These are phyloP conservation scores for Agriopis leucophaearia DNA, from an alignment of 2,888 invertebrate species.

Conservation along the genomic window DNA sequence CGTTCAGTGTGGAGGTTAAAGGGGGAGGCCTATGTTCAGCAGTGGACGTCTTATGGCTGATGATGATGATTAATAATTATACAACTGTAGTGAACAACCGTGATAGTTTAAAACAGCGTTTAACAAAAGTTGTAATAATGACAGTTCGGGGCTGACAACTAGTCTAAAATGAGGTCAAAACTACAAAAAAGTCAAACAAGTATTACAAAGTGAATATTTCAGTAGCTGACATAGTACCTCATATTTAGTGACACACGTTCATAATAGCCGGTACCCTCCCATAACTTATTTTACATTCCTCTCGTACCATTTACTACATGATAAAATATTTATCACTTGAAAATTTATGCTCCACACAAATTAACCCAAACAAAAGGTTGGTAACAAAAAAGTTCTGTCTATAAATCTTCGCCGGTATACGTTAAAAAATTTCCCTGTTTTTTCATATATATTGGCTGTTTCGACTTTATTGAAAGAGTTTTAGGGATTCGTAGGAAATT, in stretches of 20 bases:
- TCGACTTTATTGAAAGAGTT: conserved; percentile 47
- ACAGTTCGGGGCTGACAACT: too few relatives aligned
- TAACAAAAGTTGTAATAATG: too few relatives aligned
- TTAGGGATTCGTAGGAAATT: conserved; percentile 27
- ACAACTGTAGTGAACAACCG: too few relatives aligned
- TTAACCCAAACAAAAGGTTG: conserved; percentile 43
- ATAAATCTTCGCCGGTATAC: conserved; percentile 43
- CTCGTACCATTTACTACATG: conserved; percentile 36
- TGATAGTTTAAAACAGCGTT: too few relatives aligned
- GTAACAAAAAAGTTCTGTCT: conserved; percentile 40
- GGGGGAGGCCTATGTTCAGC: too few relatives aligned
- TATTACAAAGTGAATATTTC: background rate
- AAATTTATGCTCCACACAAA: conserved; percentile 45
- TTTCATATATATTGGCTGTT: conserved; percentile 43
- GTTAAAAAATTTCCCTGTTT: conserved; percentile 40
- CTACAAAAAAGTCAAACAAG: background rate
- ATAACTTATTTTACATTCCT: conserved; percentile 32
- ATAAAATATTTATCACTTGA: conserved; percentile 42
- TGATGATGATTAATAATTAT: too few relatives aligned
- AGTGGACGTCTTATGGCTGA: too few relatives aligned
- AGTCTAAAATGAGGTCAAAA: background rate
- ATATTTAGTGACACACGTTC: conserved; percentile 2
- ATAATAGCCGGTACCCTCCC: conserved; percentile 11
- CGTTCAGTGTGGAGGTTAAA: too few relatives aligned
- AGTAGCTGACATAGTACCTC: background rate